Evolutionary conservation across 2,113 vertebrate genomes (phyloP), one percentile per base, ranked within the genome.

Genomic region (Nanorana parkeri): DNA sequence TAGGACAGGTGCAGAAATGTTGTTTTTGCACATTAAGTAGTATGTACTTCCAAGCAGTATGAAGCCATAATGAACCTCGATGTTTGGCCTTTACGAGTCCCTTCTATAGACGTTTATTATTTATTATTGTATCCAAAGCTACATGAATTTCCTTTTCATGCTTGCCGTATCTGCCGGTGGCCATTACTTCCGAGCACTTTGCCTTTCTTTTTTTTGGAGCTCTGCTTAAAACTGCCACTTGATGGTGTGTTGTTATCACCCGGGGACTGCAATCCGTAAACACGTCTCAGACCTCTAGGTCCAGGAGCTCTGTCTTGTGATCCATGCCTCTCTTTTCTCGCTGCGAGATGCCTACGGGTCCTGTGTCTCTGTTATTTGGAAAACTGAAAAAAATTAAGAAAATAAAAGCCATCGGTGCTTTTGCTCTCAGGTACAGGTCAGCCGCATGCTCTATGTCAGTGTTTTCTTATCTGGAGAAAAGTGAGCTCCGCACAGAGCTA

Each of bases 71-170:
- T 71, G 68, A 71, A 54, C 41, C 68, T 71, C 47, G 4, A 71
- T 54, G 54, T 54, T 71, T 52, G 23, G n/a, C 47, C 47, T 69
- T n/a, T 26, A 24, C 17, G 24, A 69, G 23, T 19, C 47, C 26
- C 51, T 47, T 47, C 41, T 15, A 47, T 3, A 11, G 7, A 61
- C 15, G 47, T 29, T 20, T 76, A 32, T 20, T 61, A 63, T 19
- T 77, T 77, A 36, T 63, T 61, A 66, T 65, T 78, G 24, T 5
- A 67, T 32, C 63, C 32, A 55, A 73, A 77, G 85, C 74, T 74
- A 84, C 66, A 7, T 87, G 52, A 0, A 11, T 78, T 90, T 81
- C 78, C 80, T 76, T 85, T 84, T 84, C 0, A 17, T 85, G 83
- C 82, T 84, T 72, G 75, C 61, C 69, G 74, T 68, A 67, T 56